phyloP scores from a whole-genome alignment of 1,140 invertebrate genomes.

The Stegodyphus dumicola region DNA sequence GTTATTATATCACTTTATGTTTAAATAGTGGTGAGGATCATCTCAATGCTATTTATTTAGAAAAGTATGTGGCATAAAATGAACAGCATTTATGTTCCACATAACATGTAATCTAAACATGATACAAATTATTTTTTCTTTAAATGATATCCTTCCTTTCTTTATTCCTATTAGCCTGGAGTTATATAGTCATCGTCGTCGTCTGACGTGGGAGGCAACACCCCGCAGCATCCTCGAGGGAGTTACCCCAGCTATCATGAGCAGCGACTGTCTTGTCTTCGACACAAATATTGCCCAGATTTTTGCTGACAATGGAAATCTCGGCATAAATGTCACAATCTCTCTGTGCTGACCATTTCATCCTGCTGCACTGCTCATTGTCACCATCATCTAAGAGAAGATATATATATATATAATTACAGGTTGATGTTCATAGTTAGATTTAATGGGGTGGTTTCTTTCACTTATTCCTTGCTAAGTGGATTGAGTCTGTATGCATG shows the following conservation, averaged over 20 bases:
- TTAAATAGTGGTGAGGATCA: too few species aligned
- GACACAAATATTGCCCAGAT: constrained; percentile 97
- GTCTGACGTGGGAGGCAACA: constrained; percentile 99
- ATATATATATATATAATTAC: background rate
- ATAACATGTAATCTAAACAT: too few species aligned
- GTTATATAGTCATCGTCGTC: constrained; percentile 90
- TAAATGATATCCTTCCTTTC: background rate
- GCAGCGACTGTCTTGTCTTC: constrained; percentile 98
- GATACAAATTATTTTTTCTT: background rate
- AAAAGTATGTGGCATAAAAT: too few species aligned
- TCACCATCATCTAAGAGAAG: background rate
- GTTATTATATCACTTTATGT: too few species aligned
- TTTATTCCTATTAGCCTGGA: constrained; percentile 78
- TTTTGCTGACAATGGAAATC: constrained; percentile 99
- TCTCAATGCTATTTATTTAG: too few species aligned
- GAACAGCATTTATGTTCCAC: too few species aligned
- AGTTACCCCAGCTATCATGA: constrained; percentile 96
- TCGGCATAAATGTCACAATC: constrained; percentile 99
- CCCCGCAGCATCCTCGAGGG: constrained; percentile 98
- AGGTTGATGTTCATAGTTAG: background rate
- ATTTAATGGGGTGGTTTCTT: background rate
- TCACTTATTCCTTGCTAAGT: too few species aligned
- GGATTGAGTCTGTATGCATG: too few species aligned
- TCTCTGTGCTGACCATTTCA: constrained; percentile 69
- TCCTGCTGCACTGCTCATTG: background rate